Percentiles rank a stretch among this genome's conserved stretches.
Conservation (phyloP, 2,113 vertebrate species). For the Rallus limicola region DNA sequence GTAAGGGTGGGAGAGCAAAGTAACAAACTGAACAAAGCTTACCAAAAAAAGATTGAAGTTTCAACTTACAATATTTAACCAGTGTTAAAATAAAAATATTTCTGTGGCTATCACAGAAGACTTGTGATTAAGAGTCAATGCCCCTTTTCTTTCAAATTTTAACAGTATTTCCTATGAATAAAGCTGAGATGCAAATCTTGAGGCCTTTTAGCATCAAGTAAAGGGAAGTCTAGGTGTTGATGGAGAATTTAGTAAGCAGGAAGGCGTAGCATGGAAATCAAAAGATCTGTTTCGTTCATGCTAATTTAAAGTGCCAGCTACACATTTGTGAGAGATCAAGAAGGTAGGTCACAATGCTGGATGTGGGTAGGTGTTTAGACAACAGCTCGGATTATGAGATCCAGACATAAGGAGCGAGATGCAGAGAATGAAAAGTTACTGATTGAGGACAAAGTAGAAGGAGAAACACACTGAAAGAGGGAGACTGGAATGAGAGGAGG, state of each 20-base stretch:
- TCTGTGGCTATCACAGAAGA: conserved; percentile 7
- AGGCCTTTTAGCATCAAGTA: neutral
- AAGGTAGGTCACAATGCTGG: conserved; percentile 46
- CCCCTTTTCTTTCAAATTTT: neutral
- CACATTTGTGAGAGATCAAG: neutral
- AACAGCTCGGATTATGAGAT: conserved; percentile 26
- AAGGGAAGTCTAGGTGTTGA: neutral
- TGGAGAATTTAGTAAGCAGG: neutral
- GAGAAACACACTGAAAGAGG: neutral
- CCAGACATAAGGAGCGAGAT: neutral
- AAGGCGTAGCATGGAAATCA: neutral
- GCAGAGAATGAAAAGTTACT: neutral
- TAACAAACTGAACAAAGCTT: conserved; percentile 31
- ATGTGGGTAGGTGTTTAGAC: conserved; percentile 46
- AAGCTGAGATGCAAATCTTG: neutral
- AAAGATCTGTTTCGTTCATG: neutral
- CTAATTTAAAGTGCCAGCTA: conserved; percentile 17
- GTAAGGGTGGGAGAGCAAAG: neutral
- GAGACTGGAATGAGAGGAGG: neutral
- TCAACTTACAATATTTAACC: neutral
- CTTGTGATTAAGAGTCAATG: conserved; percentile 11
- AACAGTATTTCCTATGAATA: neutral
- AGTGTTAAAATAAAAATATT: neutral
- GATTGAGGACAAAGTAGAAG: neutral
- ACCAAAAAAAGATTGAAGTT: neutral